Percentiles rank a stretch among this genome's conserved stretches.
Conservation (phyloP, 2,113 vertebrate species). For the Spea bombifrons region DNA sequence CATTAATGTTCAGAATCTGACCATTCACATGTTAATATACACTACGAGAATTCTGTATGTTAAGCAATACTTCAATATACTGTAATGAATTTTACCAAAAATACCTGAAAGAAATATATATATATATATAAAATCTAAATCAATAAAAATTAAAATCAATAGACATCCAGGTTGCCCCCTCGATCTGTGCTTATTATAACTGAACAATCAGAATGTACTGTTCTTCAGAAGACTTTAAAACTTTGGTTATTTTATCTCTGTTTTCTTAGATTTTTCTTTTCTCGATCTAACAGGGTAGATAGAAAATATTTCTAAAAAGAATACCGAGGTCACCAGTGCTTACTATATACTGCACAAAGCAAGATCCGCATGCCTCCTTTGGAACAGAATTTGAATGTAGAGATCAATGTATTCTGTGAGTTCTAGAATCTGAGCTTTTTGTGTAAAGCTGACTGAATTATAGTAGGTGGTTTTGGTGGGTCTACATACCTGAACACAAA, state of each 20-base stretch:
- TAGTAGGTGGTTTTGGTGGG: conserved; percentile 75
- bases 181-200: conserved; percentile 52
- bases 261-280: conserved; percentile 29
- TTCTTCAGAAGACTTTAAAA: conserved; percentile 55
- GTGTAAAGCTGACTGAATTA: conserved; percentile 68
- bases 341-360: conserved; percentile 59
- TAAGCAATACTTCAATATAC: conserved; percentile 81
- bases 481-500: conserved; percentile 71
- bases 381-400: conserved; percentile 43
- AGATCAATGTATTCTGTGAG: conserved; percentile 57
- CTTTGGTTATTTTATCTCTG: conserved; percentile 21
- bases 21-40: conserved; percentile 55
- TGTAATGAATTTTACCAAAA: conserved; percentile 67
- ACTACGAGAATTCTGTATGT: conserved; percentile 65
- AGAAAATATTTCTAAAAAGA: conserved; percentile 43
- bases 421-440: conserved; percentile 69
- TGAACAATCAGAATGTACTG: conserved; percentile 60
- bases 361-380: conserved; percentile 60
- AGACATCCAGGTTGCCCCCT: conserved; percentile 48
- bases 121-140: conserved; percentile 2
- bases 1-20: conserved; percentile 56
- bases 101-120: conserved; percentile 30
- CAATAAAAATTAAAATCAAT: conserved; percentile 15
- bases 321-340: conserved; percentile 52
- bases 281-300: conserved; percentile 50